Conservation (phyloP, 1,140 invertebrate genomes). For the Diorhabda elongata region DNA sequence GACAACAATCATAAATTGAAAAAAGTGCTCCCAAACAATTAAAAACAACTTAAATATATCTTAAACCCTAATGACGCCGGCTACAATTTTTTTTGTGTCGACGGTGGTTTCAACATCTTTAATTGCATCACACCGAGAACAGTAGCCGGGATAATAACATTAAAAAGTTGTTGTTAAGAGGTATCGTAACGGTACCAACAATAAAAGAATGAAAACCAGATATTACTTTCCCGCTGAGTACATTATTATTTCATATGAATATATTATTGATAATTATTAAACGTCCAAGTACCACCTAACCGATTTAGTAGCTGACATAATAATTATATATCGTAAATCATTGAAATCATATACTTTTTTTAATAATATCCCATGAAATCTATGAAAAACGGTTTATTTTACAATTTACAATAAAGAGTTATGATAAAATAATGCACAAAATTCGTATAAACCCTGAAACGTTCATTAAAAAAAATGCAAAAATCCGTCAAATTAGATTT, state of each 20-base stretch:
- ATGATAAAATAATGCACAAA: too few relatives aligned
- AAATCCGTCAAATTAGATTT: too few relatives aligned
- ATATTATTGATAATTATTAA: neutral
- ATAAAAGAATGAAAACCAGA: constrained; percentile 9
- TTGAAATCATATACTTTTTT: too few relatives aligned
- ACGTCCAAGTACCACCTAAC: neutral
- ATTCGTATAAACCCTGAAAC: too few relatives aligned
- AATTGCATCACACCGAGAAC: constrained; percentile 4
- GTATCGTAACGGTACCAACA: constrained; percentile 12
- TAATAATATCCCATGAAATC: too few relatives aligned
- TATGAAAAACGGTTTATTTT: too few relatives aligned
- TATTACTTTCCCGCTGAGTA: constrained; percentile 8
- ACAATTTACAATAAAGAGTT: too few relatives aligned
- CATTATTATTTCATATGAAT: constrained; percentile 5
- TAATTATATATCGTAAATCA: too few relatives aligned
- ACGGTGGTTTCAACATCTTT: neutral
- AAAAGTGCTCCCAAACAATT: neutral
- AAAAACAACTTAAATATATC: neutral
- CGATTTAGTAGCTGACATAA: too few relatives aligned
- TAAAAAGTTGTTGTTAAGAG: constrained; percentile 6
- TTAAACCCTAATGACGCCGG: neutral
- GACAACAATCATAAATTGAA: neutral
- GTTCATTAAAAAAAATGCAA: too few relatives aligned
- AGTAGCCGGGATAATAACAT: constrained; percentile 2
- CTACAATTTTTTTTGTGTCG: neutral